Conservation (phyloP, 2,797 vertebrate genomes). For the Protosalanx chinensis region DNA sequence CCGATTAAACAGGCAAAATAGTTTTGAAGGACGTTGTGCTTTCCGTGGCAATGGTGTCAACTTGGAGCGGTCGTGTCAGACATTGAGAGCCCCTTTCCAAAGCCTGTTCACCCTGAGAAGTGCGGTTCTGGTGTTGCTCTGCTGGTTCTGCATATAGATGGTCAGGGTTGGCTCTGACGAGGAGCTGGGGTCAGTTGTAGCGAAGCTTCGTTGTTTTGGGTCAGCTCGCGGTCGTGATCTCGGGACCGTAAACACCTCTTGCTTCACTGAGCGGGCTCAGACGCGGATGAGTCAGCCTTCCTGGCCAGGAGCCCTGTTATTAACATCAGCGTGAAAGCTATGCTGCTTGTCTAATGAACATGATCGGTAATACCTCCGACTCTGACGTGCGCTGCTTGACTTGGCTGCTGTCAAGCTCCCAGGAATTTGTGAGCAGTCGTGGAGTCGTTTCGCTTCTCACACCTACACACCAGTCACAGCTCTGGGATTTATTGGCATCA, state of each 20-base stretch:
- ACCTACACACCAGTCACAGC: conserved; percentile 6
- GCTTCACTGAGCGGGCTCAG: conserved; percentile 33
- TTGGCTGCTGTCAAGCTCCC: conserved; percentile 12
- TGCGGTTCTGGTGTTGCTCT: neutral
- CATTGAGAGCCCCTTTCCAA: too few species aligned
- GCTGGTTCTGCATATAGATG: neutral
- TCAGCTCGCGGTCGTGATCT: conserved; percentile 39
- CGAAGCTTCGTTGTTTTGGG: conserved; percentile 25
- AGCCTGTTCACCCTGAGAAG: neutral
- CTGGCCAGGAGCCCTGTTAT: conserved; percentile 20
- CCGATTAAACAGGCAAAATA: neutral
- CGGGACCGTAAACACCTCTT: conserved; percentile 42
- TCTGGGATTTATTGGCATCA: neutral
- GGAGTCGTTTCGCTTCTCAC: neutral
- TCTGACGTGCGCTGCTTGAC: conserved; percentile 25
- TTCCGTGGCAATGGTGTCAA: neutral
- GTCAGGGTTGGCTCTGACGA: neutral
- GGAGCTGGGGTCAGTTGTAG: neutral
- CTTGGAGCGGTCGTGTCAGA: neutral
- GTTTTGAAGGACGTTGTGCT: neutral
- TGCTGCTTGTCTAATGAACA: conserved; percentile 25
- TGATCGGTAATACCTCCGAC: conserved; percentile 27
- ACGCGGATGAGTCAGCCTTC: conserved; percentile 30
- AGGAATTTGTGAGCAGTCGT: conserved; percentile 5
- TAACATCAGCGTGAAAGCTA: conserved; percentile 34